Evolutionary conservation across 2,113 vertebrate species (phyloP).

Genomic region (Delphinapterus leucas): DNA sequence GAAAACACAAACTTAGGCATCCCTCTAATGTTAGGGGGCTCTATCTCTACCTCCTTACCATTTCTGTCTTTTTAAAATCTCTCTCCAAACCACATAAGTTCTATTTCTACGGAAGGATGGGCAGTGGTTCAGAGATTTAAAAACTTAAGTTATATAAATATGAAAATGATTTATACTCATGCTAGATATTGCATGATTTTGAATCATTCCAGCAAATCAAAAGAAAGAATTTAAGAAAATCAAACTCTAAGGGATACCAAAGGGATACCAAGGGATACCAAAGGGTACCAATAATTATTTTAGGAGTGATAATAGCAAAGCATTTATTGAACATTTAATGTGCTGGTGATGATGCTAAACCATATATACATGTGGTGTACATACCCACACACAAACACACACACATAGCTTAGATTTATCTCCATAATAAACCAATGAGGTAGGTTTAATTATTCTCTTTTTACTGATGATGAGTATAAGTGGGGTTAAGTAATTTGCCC

Average conservation of each 20-base stretch:
- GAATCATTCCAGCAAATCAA: neutral
- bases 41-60: neutral
- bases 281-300: neutral
- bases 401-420: neutral
- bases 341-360: neutral
- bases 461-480: neutral
- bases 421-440: neutral
- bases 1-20: neutral
- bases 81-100: neutral
- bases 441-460: neutral
- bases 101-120: neutral
- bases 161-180: constrained; percentile 5
- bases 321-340: neutral
- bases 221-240: neutral
- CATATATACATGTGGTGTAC: neutral
- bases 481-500: neutral
- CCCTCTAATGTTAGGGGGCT: neutral
- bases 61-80: neutral
- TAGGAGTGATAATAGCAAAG: neutral
- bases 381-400: neutral
- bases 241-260: neutral
- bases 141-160: neutral
- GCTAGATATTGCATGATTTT: neutral
- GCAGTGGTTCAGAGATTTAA: neutral
- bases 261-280: neutral